Conservation (phyloP, 2,888 invertebrate genomes). For the Scaptomyza flava region DNA sequence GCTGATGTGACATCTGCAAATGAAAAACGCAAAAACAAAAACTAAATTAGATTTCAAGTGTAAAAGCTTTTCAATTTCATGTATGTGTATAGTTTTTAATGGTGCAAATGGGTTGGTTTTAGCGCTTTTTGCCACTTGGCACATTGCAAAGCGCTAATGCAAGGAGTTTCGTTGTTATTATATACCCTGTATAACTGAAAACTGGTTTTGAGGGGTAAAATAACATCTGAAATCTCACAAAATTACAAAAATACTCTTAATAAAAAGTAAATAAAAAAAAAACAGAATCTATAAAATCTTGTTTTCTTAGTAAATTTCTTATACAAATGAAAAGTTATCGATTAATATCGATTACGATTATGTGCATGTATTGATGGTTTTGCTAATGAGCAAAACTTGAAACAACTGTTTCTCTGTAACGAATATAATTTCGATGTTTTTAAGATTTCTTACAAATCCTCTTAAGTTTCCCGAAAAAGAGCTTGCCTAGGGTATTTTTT, state of each 20-base stretch:
- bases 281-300: no score
- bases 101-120: background rate
- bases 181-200: slow-evolving; percentile 7
- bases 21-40: background rate
- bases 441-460: no score
- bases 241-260: no score
- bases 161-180: slow-evolving; percentile 26
- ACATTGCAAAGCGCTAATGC: slow-evolving; percentile 41
- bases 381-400: no score
- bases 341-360: background rate
- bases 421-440: no score
- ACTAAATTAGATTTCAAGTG: slow-evolving; percentile 69
- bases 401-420: no score
- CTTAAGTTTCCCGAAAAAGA: no score
- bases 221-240: no score
- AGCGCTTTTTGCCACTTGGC: slow-evolving; percentile 28
- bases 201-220: background rate
- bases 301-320: background rate
- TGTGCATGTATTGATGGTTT: no score
- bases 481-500: background rate
- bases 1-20: slow-evolving; percentile 80
- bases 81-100: slow-evolving; percentile 10
- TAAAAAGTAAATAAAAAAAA: no score
- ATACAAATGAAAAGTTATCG: background rate
- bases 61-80: slow-evolving; percentile 66